Evolutionary conservation across 2,797 vertebrate species (phyloP), one percentile per base, ranked within the genome.

Genomic region (Leptoclinus maculatus): DNA sequence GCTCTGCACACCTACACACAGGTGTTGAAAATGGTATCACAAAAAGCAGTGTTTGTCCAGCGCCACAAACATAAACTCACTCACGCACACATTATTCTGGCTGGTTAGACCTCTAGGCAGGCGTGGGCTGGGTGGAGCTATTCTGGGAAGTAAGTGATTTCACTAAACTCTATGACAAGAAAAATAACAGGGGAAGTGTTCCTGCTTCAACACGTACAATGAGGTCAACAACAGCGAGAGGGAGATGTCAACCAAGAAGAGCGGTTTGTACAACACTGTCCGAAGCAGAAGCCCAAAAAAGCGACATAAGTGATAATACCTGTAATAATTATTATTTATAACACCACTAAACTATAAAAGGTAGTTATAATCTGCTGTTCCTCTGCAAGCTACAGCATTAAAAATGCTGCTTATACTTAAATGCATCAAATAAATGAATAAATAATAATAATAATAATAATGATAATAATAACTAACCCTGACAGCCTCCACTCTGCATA

Each of bases 151-250:
- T 6, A 29, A n/a, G 11, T 58, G 38, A 47, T 41, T 65, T 38
- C n/a, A 53, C 7, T 56, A 3, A 45, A 45, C 54, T 43, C 27
- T 38, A 12, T 51, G 10, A 51, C 47, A 51, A 51, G 41, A 74
- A 25, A n/a, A 2, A 71, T 23, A 14, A 66, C 29, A n/a, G 2
- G 17, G 39, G 9, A 7, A 38, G 29, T 4, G 59, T 7, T 56
- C 59, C 14, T 80, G 73, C n/a, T 57, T 70, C 65, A 36, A 51
- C 82, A 70, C 7, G 69, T 19, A 41, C 56, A 45, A 45, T 3
- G 43, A 45, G 43, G 43, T 8, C 7, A 3, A 45, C 43, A 45
- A 45, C 43, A 19, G 43, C 17, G 43, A 45, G 41, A 43, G 5
- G 41, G 41, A 16, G 43, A 39, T 3, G 38, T 39, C 36, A 39